Base-by-base conservation (phyloP, 2,797 vertebrate species). In the Tolypeutes matacus region DNA sequence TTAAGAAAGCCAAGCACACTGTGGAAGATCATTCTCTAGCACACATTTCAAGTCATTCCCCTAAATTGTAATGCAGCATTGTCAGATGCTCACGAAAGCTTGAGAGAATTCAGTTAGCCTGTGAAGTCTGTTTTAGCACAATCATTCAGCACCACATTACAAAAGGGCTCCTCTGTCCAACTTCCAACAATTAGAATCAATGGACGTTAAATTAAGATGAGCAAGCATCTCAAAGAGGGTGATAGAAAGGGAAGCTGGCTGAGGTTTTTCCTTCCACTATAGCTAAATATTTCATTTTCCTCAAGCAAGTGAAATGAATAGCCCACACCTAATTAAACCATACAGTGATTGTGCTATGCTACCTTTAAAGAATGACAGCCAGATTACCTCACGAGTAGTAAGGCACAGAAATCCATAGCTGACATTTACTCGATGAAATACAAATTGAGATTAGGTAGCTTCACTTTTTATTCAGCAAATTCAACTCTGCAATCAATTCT, bases 341-440 rank as follows among this genome's bases (percentile, higher is more conserved):
- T 96, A 97, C 88, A 88, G 97, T 89, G 84, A 97, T 88, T 93
- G 95, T 93, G 77, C 92, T 86, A 13, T 94, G 93, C 93, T 94
- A 88, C 96, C 96, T 97, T 92, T 95, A 96, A 96, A 95, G 96
- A 98, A 96, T 94, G 97, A 95, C 97, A 98, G 98, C 97, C 97
- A 87, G 92, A 97, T 95, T 96, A 96, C 98, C 95, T 98, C 97
- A 92, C 95, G 94, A 86, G 96, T 77, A 85, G 80, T 95, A 97
- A 98, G 72, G 96, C 96, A 94, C 85, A 94, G 88, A 97, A 97
- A 97, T 98, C 97, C 95, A 98, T 98, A 97, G 96, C 94, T 98
- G 98, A 97, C 98, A 98, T 97, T 98, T 98, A 97, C 95, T 98
- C 97, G 69, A 98, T 98, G 97, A 98, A 97, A 98, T 97, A 97